Percentiles rank a stretch among this genome's conserved stretches.
Evolutionary conservation across 2,797 vertebrate species (phyloP).

Genomic region (Sebastes melanostomus): DNA sequence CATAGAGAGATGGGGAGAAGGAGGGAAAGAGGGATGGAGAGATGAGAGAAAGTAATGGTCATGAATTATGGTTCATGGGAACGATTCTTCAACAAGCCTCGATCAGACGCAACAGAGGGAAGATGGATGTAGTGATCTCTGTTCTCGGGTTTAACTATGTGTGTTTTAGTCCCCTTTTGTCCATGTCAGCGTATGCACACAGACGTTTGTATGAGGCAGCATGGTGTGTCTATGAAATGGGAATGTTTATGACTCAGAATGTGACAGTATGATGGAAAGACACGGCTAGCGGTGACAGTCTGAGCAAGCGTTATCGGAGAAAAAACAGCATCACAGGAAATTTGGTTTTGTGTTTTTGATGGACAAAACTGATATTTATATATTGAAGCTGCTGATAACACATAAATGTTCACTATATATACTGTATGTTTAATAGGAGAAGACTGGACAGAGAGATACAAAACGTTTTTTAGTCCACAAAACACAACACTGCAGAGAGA

Average conservation of each 20-base stretch:
- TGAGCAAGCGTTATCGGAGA: not conserved
- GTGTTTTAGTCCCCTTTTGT: not conserved
- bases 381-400: conserved; percentile 1
- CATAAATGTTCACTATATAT: not conserved
- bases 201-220: conserved; percentile 3
- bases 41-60: conserved; percentile 74
- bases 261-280: conserved; percentile 58
- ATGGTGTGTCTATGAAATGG: conserved; percentile 41
- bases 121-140: not conserved
- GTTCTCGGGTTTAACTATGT: not conserved
- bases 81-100: conserved; percentile 26
- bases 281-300: not conserved
- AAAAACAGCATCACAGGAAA: conserved; percentile 28
- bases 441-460: not conserved
- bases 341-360: conserved; percentile 25
- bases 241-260: conserved; percentile 55
- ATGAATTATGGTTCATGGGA: conserved; percentile 78
- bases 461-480: not conserved
- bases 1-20: conserved; percentile 62
- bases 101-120: not conserved
- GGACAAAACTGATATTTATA: conserved; percentile 7
- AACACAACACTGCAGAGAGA: not conserved
- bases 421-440: not conserved
- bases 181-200: not conserved
- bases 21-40: conserved; percentile 64